Conservation (phyloP, 2,888 invertebrate genomes). For the Liodrosophila aerea region DNA sequence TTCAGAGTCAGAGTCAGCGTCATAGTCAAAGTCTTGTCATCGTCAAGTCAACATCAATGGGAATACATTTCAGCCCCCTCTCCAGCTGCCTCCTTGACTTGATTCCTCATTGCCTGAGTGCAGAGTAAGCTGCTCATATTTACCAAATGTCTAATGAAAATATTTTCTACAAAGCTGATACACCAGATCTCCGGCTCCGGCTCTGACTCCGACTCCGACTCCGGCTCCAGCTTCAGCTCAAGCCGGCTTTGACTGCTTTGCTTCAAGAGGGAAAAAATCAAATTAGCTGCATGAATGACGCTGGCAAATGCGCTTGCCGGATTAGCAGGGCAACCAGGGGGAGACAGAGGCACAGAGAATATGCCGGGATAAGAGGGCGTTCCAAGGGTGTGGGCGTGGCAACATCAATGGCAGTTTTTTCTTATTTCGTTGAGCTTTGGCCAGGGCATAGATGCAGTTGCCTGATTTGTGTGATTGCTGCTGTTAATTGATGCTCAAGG, state of each 20-base stretch:
- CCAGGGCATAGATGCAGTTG: constrained; percentile 44
- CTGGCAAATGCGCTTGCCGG: constrained; percentile 63
- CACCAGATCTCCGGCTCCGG: background rate
- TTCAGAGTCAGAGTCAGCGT: no score
- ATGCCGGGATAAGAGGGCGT: constrained; percentile 20
- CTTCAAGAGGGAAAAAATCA: constrained; percentile 60
- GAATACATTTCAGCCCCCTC: background rate
- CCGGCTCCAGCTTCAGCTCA: constrained; percentile 3
- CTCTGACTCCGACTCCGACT: constrained; percentile 6
- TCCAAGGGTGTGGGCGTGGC: constrained; percentile 38
- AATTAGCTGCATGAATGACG: constrained; percentile 73
- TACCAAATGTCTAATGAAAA: constrained; percentile 75
- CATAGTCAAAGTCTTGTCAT: constrained; percentile 48
- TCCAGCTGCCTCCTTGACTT: constrained; percentile 18
- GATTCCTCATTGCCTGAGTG: constrained; percentile 51
- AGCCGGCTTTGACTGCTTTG: constrained; percentile 21
- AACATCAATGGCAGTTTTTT: constrained; percentile 35
- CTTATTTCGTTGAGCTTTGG: constrained; percentile 15
- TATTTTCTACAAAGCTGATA: constrained; percentile 55
- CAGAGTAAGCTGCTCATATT: constrained; percentile 67
- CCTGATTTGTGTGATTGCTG: constrained; percentile 67
- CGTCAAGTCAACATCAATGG: constrained; percentile 42
- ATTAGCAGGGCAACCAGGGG: constrained; percentile 45
- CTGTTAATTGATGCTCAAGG: no score
- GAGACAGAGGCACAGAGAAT: background rate